Conservation (phyloP, 2,113 vertebrate species). For the Sapayoa aenigma region DNA sequence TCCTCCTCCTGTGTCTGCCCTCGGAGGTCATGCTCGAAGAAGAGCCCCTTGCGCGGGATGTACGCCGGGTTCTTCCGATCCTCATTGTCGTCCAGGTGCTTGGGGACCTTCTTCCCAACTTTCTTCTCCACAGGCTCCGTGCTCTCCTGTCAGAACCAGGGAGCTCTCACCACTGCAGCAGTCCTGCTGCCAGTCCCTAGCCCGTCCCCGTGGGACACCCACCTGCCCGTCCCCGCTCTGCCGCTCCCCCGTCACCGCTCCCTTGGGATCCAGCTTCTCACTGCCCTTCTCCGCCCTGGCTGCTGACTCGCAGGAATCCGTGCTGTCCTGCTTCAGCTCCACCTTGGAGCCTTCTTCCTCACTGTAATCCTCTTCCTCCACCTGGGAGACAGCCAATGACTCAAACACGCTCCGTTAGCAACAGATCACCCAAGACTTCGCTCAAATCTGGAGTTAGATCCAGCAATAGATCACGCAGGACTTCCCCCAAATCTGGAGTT, state of each 20-base stretch:
- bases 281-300: conserved; percentile 71
- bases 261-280: conserved; percentile 82
- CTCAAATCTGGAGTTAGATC: neutral
- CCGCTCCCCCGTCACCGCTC: conserved; percentile 85
- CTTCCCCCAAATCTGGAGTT: neutral
- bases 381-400: conserved; percentile 60
- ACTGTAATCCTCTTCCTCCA: conserved; percentile 82
- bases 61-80: conserved; percentile 96
- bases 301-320: conserved; percentile 66
- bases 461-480: neutral
- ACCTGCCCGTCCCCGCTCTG: conserved; percentile 98
- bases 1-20: conserved; percentile 94
- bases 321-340: conserved; percentile 74
- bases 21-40: conserved; percentile 96
- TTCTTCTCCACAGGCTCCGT: conserved; percentile 92
- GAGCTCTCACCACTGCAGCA: conserved; percentile 54
- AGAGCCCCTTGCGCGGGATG: conserved; percentile 94
- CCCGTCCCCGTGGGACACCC: neutral
- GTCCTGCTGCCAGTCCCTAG: neutral
- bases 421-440: neutral
- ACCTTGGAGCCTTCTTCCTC: conserved; percentile 84
- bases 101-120: conserved; percentile 79
- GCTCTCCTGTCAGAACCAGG: conserved; percentile 82
- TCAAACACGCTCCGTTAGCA: neutral
- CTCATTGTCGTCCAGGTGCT: conserved; percentile 94